Evolutionary conservation across 2,888 invertebrate species (phyloP), one percentile per base, ranked within the genome.

Genomic region (Ischnura elegans): DNA sequence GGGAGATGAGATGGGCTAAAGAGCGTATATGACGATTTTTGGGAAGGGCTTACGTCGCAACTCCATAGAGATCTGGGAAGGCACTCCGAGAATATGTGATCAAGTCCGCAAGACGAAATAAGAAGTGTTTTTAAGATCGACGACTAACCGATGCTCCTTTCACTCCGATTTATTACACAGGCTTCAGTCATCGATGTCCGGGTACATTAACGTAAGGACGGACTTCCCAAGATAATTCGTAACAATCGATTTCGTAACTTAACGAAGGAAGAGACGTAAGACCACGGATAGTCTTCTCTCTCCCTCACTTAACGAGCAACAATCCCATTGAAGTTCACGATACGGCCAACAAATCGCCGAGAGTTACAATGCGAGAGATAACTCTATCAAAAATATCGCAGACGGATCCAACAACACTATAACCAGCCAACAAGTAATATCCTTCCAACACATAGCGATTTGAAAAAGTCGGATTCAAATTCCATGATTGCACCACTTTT

Each of bases 371-470:
- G 3, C 13, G 2, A 76, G 29, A 36, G 76, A 76, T 29, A 76
- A 36, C 29, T 36, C 76, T 76, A 76, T 76, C 76, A 76, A 76
- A 76, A 76, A 76, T 76, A 76, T 36, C 36, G 76, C 36, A 76
- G 76, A 76, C n/a, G n/a, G 61, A 76, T 76, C 29, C 76, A 76
- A 76, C 61, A 61, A 61, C 19, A 61, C 36, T 10, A 76, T 36
- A n/a, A 36, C 61, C 61, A 76, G 76, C 16, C 76, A 76, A 76
- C 76, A 36, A 76, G 5, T 76, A 76, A 76, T 76, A 76, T 76
- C 76, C 76, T 36, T 76, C 36, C 76, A 76, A 29, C 36, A 29
- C 36, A 10, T 16, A 36, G 36, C 10, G 5, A 0, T 76, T 76
- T 36, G 16, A 76, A n/a, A 76, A 76, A 13, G 36, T 36, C 16